phyloP scores from a whole-genome alignment of 2,113 vertebrate species.

The Chloropsis hardwickii region DNA sequence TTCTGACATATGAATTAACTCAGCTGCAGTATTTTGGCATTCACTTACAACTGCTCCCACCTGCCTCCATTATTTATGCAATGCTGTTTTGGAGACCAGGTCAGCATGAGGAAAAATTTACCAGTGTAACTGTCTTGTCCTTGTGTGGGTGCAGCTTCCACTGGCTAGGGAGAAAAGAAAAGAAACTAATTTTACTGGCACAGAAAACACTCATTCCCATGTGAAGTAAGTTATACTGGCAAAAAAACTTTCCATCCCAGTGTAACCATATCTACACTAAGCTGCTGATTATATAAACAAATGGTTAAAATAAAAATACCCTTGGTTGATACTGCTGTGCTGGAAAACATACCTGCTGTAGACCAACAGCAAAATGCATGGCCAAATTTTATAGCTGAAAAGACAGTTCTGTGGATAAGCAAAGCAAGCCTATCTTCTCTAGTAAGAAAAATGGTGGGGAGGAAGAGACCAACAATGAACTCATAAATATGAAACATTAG shows the following conservation, averaged over 20 bases:
- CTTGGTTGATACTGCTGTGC: neutral
- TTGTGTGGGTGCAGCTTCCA: slow-evolving; percentile 23
- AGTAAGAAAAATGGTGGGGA: neutral
- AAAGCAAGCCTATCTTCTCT: neutral
- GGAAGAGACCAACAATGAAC: neutral
- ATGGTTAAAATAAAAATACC: neutral
- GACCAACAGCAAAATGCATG: neutral
- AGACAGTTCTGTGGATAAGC: neutral
- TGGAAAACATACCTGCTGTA: neutral
- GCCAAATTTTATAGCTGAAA: neutral
- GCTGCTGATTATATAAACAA: neutral
- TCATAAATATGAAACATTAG: neutral
- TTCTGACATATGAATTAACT: slow-evolving; percentile 43
- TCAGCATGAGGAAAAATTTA: slow-evolving; percentile 39
- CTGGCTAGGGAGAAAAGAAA: neutral
- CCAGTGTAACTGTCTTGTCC: neutral
- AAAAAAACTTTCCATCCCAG: neutral
- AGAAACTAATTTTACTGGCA: neutral
- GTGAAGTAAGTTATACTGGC: neutral
- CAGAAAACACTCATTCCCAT: neutral
- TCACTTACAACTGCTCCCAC: slow-evolving; percentile 8
- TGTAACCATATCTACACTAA: neutral
- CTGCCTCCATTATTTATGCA: slow-evolving; percentile 40
- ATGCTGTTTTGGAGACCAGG: slow-evolving; percentile 39
- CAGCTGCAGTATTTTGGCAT: slow-evolving; percentile 17